These are phyloP conservation scores for Parthenolecanium corni DNA, from an alignment of 2,888 invertebrate species.

Conservation along the genomic window DNA sequence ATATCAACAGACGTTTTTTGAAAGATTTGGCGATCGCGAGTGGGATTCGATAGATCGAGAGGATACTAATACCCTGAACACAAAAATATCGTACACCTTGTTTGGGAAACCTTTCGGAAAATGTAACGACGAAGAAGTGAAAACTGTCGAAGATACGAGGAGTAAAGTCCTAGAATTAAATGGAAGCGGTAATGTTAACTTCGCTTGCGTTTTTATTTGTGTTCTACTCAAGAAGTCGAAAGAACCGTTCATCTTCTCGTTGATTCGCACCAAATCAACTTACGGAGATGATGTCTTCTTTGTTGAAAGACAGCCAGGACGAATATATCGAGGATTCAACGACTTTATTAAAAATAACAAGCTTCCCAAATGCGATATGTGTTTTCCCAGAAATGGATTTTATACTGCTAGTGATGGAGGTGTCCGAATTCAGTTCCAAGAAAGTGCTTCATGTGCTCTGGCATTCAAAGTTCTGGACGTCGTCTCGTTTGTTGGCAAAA, in stretches of 20 bases:
- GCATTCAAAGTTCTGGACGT: not conserved
- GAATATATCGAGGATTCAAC: not conserved
- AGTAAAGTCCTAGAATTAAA: not conserved
- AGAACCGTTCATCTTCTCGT: not conserved
- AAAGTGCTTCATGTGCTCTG: not conserved
- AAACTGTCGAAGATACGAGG: not conserved
- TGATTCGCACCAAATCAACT: not conserved
- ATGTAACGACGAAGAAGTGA: not conserved
- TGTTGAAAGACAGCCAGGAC: not conserved
- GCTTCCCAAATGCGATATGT: not conserved
- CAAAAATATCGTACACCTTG: not conserved
- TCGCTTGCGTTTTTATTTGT: not conserved
- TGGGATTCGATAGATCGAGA: not conserved
- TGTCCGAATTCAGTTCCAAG: not conserved
- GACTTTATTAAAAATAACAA: not conserved
- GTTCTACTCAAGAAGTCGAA: not conserved
- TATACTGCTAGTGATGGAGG: not conserved
- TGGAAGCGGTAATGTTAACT: not conserved
- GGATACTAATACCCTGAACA: not conserved
- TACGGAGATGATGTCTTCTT: not conserved
- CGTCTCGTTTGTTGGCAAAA: not conserved
- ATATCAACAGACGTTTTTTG: not conserved
- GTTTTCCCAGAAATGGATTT: not conserved
- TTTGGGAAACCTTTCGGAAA: not conserved
- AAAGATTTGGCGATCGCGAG: not conserved